phyloP scores from a whole-genome alignment of 2,888 invertebrate species.

The Mamestra brassicae region DNA sequence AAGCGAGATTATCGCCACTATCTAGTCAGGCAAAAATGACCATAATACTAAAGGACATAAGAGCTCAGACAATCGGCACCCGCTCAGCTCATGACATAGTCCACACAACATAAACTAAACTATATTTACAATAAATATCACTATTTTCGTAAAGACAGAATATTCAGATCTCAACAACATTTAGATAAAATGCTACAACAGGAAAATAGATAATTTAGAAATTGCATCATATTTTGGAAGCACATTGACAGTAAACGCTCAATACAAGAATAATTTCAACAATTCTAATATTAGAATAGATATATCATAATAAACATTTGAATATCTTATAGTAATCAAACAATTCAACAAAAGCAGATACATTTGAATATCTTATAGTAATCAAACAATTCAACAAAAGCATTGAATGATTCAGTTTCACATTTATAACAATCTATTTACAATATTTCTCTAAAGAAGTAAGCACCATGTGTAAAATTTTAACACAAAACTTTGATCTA shows the following conservation, averaged over 20 bases:
- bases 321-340: constrained; percentile 29
- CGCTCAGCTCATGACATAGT: constrained; percentile 24
- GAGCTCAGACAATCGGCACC: neutral
- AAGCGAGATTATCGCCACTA: neutral
- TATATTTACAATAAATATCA: constrained; percentile 70
- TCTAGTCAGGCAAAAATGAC: neutral
- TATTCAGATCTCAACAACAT: constrained; percentile 64
- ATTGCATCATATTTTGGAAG: constrained; percentile 58
- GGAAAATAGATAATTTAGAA: constrained; percentile 44
- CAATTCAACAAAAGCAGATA: constrained; percentile 46
- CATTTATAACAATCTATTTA: constrained; percentile 36
- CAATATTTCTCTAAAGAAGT: constrained; percentile 18
- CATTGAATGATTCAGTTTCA: constrained; percentile 35
- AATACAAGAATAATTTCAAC: constrained; percentile 34
- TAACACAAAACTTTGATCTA: constrained; percentile 24
- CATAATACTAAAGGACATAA: neutral
- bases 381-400: constrained; percentile 48
- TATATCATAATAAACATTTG: constrained; percentile 37
- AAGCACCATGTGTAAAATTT: constrained; percentile 54
- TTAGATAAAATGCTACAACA: constrained; percentile 49
- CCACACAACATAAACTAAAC: constrained; percentile 25
- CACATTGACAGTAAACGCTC: constrained; percentile 12
- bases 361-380: constrained; percentile 26
- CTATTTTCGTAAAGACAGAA: constrained; percentile 51
- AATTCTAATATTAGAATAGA: constrained; percentile 12